phyloP scores from a whole-genome alignment of 1,140 invertebrate genomes.

The Mercenaria mercenaria region DNA sequence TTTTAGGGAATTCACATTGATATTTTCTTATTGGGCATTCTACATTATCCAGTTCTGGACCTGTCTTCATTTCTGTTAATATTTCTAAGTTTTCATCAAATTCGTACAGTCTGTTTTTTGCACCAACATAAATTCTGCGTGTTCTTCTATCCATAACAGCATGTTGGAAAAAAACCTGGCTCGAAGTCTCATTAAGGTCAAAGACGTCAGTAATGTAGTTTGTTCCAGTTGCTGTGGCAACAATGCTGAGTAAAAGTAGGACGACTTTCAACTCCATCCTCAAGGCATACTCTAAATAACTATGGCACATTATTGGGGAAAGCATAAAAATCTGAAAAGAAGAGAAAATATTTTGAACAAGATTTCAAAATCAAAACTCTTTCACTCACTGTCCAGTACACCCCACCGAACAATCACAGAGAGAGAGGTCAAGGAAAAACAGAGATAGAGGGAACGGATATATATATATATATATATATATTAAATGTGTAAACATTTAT shows the following conservation, averaged over 20 bases:
- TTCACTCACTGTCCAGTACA: no score
- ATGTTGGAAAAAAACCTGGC: slow-evolving; percentile 89
- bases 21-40: slow-evolving; percentile 89
- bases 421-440: no score
- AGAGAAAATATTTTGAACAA: no score
- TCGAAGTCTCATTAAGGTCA: slow-evolving; percentile 41
- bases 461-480: no score
- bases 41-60: slow-evolving; percentile 95
- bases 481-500: no score
- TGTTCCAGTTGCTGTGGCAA: slow-evolving; percentile 15
- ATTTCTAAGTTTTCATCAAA: slow-evolving; percentile 93
- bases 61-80: slow-evolving; percentile 93
- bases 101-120: slow-evolving; percentile 97
- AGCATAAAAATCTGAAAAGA: slow-evolving; percentile 12
- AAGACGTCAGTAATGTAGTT: slow-evolving; percentile 21
- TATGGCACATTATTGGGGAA: neutral
- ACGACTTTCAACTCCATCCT: slow-evolving; percentile 4
- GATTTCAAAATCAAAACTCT: no score
- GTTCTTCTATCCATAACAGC: slow-evolving; percentile 96
- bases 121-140: slow-evolving; percentile 96
- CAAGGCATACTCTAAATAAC: neutral
- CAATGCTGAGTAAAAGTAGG: neutral
- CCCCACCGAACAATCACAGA: no score
- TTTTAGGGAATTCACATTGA: slow-evolving; percentile 10
- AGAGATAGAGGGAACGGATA: no score